These are phyloP conservation scores for Luperina nickerlii DNA, from an alignment of 2,888 invertebrate genomes.

Conservation along the genomic window DNA sequence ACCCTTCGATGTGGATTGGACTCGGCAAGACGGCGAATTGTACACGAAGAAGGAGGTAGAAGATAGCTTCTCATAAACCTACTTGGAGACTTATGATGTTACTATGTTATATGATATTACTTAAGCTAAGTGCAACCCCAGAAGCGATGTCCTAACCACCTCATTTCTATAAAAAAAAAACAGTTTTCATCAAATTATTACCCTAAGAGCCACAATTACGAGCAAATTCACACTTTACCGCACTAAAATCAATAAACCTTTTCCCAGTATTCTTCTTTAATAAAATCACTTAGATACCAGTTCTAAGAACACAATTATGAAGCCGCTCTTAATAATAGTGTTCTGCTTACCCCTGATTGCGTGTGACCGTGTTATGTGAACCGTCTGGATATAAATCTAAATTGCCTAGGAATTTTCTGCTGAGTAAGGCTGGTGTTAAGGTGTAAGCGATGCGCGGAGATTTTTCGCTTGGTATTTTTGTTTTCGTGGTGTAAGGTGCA, in stretches of 20 bases:
- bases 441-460: conserved; percentile 10
- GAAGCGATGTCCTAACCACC: too few relatives aligned
- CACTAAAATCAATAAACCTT: conserved; percentile 30
- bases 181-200: neutral
- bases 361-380: conserved; percentile 79
- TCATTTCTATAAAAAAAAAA: neutral
- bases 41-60: too few relatives aligned
- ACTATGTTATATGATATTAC: too few relatives aligned
- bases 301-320: conserved; percentile 47
- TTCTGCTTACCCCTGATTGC: conserved; percentile 69
- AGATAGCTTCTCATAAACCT: too few relatives aligned
- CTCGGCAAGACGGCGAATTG: too few relatives aligned
- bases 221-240: conserved; percentile 22
- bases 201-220: neutral
- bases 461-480: neutral
- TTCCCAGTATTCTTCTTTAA: conserved; percentile 32
- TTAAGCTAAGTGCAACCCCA: too few relatives aligned
- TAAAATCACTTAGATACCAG: conserved; percentile 30
- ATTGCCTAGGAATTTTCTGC: conserved; percentile 66
- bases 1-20: too few relatives aligned
- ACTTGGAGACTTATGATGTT: neutral
- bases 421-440: neutral
- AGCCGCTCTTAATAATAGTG: conserved; percentile 43
- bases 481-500: neutral
- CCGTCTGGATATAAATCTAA: conserved; percentile 81